Percentiles rank a stretch among this genome's conserved stretches.
Conservation (phyloP, 1,140 invertebrate species). For the Varroa destructor region DNA sequence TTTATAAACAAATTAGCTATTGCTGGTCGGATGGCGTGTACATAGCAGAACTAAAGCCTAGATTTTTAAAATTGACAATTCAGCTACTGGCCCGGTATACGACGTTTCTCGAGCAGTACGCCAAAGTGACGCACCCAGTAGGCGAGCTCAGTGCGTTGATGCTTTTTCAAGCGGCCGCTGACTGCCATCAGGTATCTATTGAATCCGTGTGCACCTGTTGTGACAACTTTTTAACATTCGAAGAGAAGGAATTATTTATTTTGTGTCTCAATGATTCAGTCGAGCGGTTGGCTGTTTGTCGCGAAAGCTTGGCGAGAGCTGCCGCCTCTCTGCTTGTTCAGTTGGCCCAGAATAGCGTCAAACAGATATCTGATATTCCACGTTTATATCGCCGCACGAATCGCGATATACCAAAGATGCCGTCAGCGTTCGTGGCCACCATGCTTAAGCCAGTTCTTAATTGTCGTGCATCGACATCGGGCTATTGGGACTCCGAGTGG, state of each 20-base stretch:
- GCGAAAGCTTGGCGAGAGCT: background rate
- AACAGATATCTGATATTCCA: constrained; percentile 71
- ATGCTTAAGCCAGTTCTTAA: constrained; percentile 47
- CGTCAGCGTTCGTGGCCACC: constrained; percentile 60
- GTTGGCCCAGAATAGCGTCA: constrained; percentile 38
- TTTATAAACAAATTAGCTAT: constrained; percentile 45
- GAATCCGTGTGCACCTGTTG: constrained; percentile 28
- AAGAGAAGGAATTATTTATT: constrained; percentile 4
- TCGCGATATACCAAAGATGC: constrained; percentile 61
- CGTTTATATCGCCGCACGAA: constrained; percentile 82
- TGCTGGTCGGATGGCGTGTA: constrained; percentile 63
- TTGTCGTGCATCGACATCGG: constrained; percentile 29
- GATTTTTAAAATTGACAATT: constrained; percentile 73
- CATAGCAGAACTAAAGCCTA: constrained; percentile 54
- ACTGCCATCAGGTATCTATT: background rate
- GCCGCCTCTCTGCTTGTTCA: constrained; percentile 31
- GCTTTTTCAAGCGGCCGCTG: constrained; percentile 1
- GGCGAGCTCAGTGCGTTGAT: constrained; percentile 38
- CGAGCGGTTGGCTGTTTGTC: background rate
- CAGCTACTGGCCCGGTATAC: constrained; percentile 62
- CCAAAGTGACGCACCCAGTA: constrained; percentile 34
- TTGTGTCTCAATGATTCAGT: background rate
- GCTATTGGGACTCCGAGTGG: constrained; percentile 39
- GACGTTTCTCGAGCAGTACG: constrained; percentile 48
- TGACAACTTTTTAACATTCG: background rate